Percentiles rank a stretch among this genome's conserved stretches.
Evolutionary conservation across 92 coral and sea anemone genomes (phyloP).

Genomic region (Isaurus tuberculatus): DNA sequence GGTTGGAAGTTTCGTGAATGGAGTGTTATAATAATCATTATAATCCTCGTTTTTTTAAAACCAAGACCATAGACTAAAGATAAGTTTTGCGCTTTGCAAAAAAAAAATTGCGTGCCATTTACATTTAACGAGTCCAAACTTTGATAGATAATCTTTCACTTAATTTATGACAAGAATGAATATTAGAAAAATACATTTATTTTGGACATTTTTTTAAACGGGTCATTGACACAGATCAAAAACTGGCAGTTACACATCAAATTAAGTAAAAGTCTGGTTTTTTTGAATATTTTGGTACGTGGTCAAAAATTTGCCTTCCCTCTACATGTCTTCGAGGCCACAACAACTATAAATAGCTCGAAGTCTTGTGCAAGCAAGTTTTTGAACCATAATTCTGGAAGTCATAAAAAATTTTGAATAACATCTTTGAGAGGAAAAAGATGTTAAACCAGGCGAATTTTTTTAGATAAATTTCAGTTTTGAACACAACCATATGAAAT

Average conservation of each 20-base stretch:
- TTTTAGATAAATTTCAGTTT: slow-evolving; percentile 2
- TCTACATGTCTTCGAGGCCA: background rate
- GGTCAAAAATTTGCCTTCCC: background rate
- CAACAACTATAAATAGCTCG: background rate
- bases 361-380: background rate
- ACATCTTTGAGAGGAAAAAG: background rate
- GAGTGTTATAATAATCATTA: background rate
- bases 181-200: background rate
- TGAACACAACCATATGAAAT: background rate
- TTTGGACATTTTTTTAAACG: background rate
- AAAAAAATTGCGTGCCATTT: background rate
- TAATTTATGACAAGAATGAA: background rate
- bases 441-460: background rate
- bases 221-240: background rate
- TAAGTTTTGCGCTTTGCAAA: too few species aligned
- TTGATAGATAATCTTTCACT: background rate
- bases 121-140: background rate
- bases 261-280: background rate
- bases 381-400: background rate
- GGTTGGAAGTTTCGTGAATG: too few species aligned
- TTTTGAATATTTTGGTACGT: background rate
- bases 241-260: background rate
- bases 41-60: too few species aligned
- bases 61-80: too few species aligned
- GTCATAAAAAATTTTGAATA: background rate